phyloP scores from a whole-genome alignment of 2,113 vertebrate species.

The Brienomyrus longianalis region DNA sequence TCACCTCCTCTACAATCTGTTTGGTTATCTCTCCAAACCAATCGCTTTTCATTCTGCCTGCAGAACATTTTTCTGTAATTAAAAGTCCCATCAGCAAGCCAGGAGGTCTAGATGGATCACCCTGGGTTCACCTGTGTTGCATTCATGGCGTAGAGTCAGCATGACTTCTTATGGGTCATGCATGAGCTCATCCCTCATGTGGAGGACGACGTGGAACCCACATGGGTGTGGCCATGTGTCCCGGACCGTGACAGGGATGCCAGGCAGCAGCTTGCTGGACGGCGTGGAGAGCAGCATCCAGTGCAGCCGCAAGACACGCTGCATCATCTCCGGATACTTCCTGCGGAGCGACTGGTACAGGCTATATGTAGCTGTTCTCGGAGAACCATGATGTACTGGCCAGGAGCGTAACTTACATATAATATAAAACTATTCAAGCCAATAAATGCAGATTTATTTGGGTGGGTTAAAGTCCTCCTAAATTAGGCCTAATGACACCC shows the following conservation, averaged over 20 bases:
- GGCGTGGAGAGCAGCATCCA: conserved; percentile 15
- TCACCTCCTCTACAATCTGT: no score
- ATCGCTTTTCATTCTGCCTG: neutral
- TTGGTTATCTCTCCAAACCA: neutral
- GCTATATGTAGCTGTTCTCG: conserved; percentile 21
- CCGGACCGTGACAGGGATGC: conserved; percentile 15
- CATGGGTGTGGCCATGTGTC: neutral
- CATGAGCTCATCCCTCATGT: conserved; percentile 10
- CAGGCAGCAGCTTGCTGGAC: conserved; percentile 14
- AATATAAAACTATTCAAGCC: no score
- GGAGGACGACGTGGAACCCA: neutral
- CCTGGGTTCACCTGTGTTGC: conserved; percentile 4
- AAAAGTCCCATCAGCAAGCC: neutral
- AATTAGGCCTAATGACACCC: neutral
- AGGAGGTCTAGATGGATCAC: neutral
- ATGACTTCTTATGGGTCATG: conserved; percentile 12
- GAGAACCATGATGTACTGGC: conserved; percentile 24
- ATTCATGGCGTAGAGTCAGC: conserved; percentile 12
- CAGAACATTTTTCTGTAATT: neutral
- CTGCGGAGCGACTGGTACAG: conserved; percentile 28
- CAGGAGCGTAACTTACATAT: neutral
- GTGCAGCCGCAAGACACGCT: conserved; percentile 23
- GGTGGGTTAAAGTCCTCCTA: neutral
- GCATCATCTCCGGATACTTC: conserved; percentile 28
- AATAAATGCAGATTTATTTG: no score